Percentiles rank a stretch among this genome's conserved stretches.
Conservation (phyloP, 1,140 invertebrate species). For the Neodiprion lecontei region DNA sequence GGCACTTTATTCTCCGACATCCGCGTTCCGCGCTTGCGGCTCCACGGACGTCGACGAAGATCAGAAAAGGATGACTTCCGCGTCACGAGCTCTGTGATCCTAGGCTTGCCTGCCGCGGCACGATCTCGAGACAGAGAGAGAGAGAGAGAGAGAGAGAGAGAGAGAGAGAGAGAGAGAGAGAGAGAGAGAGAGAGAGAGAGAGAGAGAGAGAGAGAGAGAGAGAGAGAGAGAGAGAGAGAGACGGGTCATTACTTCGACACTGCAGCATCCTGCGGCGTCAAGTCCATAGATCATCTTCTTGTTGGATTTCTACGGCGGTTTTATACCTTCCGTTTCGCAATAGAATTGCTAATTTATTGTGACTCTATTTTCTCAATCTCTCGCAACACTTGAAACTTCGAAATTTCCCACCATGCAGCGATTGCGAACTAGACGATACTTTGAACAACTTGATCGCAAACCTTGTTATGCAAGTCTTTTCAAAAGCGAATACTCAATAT, state of each 20-base stretch:
- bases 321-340: no score
- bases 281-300: neutral
- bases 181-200: neutral
- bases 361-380: no score
- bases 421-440: no score
- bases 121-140: neutral
- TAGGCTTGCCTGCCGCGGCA: conserved; percentile 34
- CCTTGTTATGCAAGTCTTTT: no score
- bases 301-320: neutral
- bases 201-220: neutral
- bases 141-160: no score
- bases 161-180: conserved; percentile 2
- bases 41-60: neutral
- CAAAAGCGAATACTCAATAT: no score
- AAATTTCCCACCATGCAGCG: no score
- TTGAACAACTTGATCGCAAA: no score
- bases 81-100: conserved; percentile 45
- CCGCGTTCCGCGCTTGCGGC: neutral
- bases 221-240: neutral
- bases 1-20: neutral
- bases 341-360: no score
- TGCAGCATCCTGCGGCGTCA: neutral
- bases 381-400: no score
- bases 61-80: conserved; percentile 36
- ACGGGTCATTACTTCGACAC: neutral